Percentiles rank a stretch among this genome's conserved stretches.
Evolutionary conservation across 2,888 invertebrate genomes (phyloP).

Genomic region (Eledone cirrhosa): DNA sequence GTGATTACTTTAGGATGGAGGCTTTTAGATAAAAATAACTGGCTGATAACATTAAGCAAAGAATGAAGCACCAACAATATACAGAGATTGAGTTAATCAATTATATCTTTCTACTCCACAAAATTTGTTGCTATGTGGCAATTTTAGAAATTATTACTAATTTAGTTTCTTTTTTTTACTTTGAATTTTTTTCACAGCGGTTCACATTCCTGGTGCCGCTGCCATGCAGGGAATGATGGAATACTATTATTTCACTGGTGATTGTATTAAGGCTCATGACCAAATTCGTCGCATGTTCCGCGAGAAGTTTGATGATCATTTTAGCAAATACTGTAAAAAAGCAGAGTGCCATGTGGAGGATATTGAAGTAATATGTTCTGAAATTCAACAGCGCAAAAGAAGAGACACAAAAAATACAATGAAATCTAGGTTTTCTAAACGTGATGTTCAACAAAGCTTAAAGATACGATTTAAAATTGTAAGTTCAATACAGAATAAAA

Average conservation of each 20-base stretch:
- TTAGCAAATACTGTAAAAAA: conserved; percentile 34
- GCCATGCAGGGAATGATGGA: conserved; percentile 33
- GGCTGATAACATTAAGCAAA: too few species aligned
- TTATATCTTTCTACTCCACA: too few species aligned
- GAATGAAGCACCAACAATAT: too few species aligned
- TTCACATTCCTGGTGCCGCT: conserved; percentile 34
- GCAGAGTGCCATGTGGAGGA: conserved; percentile 32
- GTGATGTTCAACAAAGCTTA: neutral
- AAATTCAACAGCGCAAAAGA: neutral
- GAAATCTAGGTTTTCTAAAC: neutral
- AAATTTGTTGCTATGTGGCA: too few species aligned
- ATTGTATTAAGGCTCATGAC: conserved; percentile 31
- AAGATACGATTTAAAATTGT: neutral
- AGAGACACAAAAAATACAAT: neutral
- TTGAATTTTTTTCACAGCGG: conserved; percentile 31
- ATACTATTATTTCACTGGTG: conserved; percentile 37
- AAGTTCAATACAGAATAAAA: neutral
- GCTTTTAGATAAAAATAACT: too few species aligned
- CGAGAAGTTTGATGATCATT: conserved; percentile 26
- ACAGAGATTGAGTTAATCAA: too few species aligned
- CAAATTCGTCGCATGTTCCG: conserved; percentile 34
- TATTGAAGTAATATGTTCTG: conserved; percentile 36
- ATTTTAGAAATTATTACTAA: too few species aligned
- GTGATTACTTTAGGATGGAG: too few species aligned
- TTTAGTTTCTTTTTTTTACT: neutral